Percentiles rank a stretch among this genome's conserved stretches.
These are phyloP conservation scores for Oreochromis niloticus DNA, from an alignment of 2,113 vertebrate species.

Conservation along the genomic window DNA sequence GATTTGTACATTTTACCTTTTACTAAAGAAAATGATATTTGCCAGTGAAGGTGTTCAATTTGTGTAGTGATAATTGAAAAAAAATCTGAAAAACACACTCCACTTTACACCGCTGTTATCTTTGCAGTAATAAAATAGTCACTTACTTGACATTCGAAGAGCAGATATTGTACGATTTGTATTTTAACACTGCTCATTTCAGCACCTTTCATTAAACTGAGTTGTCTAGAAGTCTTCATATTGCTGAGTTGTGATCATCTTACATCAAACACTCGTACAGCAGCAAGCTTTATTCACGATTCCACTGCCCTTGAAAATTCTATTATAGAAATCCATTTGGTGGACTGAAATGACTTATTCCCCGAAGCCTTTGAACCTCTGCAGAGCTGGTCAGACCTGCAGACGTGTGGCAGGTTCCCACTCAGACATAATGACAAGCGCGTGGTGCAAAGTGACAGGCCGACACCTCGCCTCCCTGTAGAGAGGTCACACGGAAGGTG, in stretches of 20 bases:
- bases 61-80: not conserved
- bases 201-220: not conserved
- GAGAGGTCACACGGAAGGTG: slow-evolving; percentile 33
- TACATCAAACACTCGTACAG: slow-evolving; percentile 43
- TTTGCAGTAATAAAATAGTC: not conserved
- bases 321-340: slow-evolving; percentile 62
- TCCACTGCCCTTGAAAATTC: slow-evolving; percentile 54
- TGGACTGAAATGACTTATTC: slow-evolving; percentile 54
- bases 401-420: slow-evolving; percentile 3
- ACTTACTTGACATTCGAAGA: not conserved
- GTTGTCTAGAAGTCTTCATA: not conserved
- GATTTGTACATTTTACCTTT: not conserved
- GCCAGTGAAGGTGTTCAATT: not conserved
- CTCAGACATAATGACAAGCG: slow-evolving; percentile 30
- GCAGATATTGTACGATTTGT: not conserved
- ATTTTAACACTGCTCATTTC: slow-evolving; percentile 18
- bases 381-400: slow-evolving; percentile 16
- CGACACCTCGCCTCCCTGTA: slow-evolving; percentile 22
- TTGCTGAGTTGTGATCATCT: slow-evolving; percentile 36
- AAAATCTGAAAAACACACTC: not conserved
- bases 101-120: not conserved
- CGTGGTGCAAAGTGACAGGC: slow-evolving; percentile 38
- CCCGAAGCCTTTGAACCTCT: slow-evolving; percentile 50
- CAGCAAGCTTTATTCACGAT: slow-evolving; percentile 33
- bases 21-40: not conserved